These are phyloP conservation scores for Aricia artaxerxes DNA, from an alignment of 2,888 invertebrate genomes.

Conservation along the genomic window DNA sequence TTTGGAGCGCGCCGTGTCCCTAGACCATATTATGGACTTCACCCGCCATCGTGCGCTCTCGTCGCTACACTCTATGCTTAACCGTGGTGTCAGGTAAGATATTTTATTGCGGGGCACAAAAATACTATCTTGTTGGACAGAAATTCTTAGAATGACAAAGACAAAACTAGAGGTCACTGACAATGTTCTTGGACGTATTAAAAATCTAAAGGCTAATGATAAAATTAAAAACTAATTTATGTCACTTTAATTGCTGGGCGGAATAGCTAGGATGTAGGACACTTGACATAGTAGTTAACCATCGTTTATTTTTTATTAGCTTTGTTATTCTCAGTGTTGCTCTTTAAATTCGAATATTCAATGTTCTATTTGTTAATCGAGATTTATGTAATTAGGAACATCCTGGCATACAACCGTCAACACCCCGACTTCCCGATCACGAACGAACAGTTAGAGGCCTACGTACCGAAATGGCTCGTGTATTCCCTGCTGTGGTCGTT, in stretches of 20 bases:
- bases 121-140: too few species aligned
- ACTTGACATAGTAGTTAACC: too few species aligned
- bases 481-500: constrained; percentile 98
- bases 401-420: constrained; percentile 94
- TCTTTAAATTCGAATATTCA: too few species aligned
- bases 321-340: too few species aligned
- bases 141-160: too few species aligned
- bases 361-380: background rate
- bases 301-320: too few species aligned
- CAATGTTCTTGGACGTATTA: too few species aligned
- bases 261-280: too few species aligned
- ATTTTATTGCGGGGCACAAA: background rate
- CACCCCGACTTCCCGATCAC: constrained; percentile 98
- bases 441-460: constrained; percentile 94
- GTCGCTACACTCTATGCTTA: constrained; percentile 98
- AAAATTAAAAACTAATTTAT: too few species aligned
- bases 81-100: constrained; percentile 90
- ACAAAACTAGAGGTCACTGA: too few species aligned
- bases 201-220: too few species aligned
- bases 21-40: constrained; percentile 99
- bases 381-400: constrained; percentile 81
- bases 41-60: constrained; percentile 97
- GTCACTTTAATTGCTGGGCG: too few species aligned
- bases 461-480: constrained; percentile 95
- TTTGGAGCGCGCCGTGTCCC: constrained; percentile 93